phyloP scores from a whole-genome alignment of 2,888 invertebrate species.

The Hecatera dysodea region DNA sequence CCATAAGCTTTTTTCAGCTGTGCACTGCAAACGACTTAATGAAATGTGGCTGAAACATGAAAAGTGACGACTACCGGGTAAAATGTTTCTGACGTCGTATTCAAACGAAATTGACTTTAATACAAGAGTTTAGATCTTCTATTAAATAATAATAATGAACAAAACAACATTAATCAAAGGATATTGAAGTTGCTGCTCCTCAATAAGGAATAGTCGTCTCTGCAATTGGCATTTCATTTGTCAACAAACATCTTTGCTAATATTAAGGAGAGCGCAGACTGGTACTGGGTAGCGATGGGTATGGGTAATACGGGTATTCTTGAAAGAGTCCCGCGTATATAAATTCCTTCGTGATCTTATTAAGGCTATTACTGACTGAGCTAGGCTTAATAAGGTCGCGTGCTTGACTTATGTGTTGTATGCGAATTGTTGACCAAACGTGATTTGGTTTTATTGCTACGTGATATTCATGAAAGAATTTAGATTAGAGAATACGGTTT shows the following conservation, averaged over 20 bases:
- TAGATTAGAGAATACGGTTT: neutral
- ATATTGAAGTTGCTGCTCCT: conserved; percentile 44
- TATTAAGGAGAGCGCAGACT: conserved; percentile 23
- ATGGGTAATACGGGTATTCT: conserved; percentile 57
- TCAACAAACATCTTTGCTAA: conserved; percentile 59
- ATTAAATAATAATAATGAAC: conserved; percentile 27
- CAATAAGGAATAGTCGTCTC: conserved; percentile 38
- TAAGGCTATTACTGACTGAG: conserved; percentile 66
- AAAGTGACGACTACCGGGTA: neutral
- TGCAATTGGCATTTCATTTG: conserved; percentile 63
- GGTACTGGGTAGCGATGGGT: conserved; percentile 28
- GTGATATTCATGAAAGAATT: conserved; percentile 21
- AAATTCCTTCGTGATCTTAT: conserved; percentile 71
- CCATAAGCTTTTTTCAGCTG: neutral
- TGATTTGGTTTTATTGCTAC: conserved; percentile 23
- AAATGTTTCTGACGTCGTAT: neutral
- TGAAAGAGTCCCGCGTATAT: conserved; percentile 64
- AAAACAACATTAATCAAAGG: conserved; percentile 43
- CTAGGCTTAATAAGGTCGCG: conserved; percentile 70
- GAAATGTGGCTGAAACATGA: neutral
- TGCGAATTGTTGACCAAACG: conserved; percentile 65
- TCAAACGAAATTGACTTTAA: neutral
- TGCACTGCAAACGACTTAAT: neutral
- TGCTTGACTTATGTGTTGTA: conserved; percentile 67
- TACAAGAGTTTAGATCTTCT: neutral